Conservation (phyloP, 2,888 invertebrate genomes). For the Brenthis ino region DNA sequence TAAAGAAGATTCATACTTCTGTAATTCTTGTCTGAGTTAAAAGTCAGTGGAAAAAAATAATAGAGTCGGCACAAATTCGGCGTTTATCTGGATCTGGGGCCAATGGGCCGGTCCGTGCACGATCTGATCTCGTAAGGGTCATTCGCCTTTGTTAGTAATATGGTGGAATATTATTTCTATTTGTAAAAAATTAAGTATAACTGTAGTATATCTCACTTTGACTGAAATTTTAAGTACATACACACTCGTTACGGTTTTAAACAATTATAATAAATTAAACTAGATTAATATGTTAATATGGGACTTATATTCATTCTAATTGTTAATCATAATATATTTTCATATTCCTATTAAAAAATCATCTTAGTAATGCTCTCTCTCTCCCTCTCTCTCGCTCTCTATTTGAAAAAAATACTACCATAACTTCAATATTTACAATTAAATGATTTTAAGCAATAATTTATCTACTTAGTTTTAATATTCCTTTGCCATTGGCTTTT, state of each 20-base stretch:
- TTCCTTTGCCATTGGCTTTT: background rate
- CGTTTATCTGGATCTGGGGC: constrained; percentile 51
- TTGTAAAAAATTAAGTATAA: background rate
- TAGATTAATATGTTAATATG: no score
- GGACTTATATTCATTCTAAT: no score
- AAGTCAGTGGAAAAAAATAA: constrained; percentile 25
- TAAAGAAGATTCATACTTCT: background rate
- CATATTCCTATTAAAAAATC: no score
- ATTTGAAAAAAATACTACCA: no score
- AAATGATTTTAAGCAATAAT: background rate
- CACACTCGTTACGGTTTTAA: no score
- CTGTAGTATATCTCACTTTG: no score
- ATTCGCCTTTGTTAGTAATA: constrained; percentile 51
- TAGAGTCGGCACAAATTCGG: constrained; percentile 36
- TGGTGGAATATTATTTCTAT: constrained; percentile 5
- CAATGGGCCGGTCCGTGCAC: constrained; percentile 69
- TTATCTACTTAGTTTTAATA: background rate
- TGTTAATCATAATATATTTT: no score
- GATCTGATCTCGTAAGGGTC: constrained; percentile 59
- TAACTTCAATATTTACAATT: no score
- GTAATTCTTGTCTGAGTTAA: background rate
- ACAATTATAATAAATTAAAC: no score
- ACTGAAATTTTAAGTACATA: no score
- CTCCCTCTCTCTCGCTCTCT: no score
- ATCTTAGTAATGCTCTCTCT: no score